phyloP scores from a whole-genome alignment of 1,140 invertebrate species.

The Drosophila subpulchrella region DNA sequence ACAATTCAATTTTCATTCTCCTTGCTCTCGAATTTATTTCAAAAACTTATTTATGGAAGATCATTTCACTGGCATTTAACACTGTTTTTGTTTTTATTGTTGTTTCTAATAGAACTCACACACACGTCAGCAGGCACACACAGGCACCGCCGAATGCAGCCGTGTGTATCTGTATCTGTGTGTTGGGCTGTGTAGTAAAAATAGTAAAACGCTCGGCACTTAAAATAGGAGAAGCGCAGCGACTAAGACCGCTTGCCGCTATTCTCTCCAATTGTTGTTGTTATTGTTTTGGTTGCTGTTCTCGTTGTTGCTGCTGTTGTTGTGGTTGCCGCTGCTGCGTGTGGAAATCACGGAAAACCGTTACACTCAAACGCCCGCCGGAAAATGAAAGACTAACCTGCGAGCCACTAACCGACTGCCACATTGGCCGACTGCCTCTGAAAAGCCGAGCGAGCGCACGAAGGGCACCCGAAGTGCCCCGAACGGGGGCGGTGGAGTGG shows the following conservation, averaged over 20 bases:
- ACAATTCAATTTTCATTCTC: constrained; percentile 4
- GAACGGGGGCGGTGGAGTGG: constrained; percentile 11
- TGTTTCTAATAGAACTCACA: constrained; percentile 14
- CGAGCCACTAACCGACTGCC: constrained; percentile 59
- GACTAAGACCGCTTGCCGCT: constrained; percentile 37
- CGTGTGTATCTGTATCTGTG: constrained; percentile 34
- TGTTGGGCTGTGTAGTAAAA: constrained; percentile 58
- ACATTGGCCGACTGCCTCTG: constrained; percentile 43
- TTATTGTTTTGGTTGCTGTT: constrained; percentile 37
- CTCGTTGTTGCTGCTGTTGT: constrained; percentile 23
- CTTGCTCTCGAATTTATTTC: constrained; percentile 11
- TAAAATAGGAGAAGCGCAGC: constrained; percentile 58
- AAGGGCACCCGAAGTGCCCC: constrained; percentile 6
- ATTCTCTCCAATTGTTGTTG: constrained; percentile 37
- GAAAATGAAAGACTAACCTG: constrained; percentile 74
- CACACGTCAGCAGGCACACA: constrained; percentile 13
- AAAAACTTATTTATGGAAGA: constrained; percentile 56
- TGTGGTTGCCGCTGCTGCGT: constrained; percentile 38
- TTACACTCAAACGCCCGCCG: constrained; percentile 72
- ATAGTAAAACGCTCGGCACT: constrained; percentile 59
- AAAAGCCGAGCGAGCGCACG: constrained; percentile 11
- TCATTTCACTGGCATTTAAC: constrained; percentile 52
- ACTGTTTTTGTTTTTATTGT: constrained; percentile 30
- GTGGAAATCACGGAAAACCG: constrained; percentile 56
- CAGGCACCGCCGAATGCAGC: not conserved